Evolutionary conservation across 2,797 vertebrate genomes (phyloP).

Genomic region (Bovichtus variegatus): DNA sequence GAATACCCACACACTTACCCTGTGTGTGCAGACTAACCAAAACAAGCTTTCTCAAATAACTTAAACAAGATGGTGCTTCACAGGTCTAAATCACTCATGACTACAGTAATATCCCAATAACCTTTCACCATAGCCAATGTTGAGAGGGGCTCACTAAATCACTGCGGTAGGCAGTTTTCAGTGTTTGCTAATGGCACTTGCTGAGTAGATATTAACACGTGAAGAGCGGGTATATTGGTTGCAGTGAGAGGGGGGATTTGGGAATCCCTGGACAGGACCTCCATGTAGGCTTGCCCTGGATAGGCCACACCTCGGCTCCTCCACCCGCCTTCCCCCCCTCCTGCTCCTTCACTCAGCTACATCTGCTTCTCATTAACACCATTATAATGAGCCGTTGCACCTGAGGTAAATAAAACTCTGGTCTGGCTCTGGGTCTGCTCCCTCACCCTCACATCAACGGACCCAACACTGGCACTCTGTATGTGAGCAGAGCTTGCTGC

Average conservation of each 20-base stretch:
- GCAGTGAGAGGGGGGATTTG: conserved; percentile 59
- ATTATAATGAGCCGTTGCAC: conserved; percentile 84
- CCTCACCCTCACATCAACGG: conserved; percentile 61
- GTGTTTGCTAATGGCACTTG: conserved; percentile 81
- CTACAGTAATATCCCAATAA: conserved; percentile 55
- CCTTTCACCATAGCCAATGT: conserved; percentile 34
- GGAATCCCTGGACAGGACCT: conserved; percentile 77
- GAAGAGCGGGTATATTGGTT: conserved; percentile 64
- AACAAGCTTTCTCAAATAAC: conserved; percentile 27
- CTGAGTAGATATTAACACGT: conserved; percentile 83
- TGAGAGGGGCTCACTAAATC: conserved; percentile 62
- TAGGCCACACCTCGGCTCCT: conserved; percentile 67
- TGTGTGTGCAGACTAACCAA: conserved; percentile 3
- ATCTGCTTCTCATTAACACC: conserved; percentile 87
- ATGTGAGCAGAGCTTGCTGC: conserved; percentile 50
- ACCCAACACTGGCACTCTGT: conserved; percentile 55
- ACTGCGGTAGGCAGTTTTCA: conserved; percentile 72
- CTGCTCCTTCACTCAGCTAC: conserved; percentile 66
- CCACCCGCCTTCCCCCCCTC: conserved; percentile 9
- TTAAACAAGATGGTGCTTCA: conserved; percentile 33
- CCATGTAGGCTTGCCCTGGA: conserved; percentile 73
- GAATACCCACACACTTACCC: neutral
- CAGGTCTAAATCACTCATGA: conserved; percentile 56
- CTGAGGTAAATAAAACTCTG: conserved; percentile 82
- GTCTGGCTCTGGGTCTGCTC: conserved; percentile 59